Base-by-base conservation (phyloP, 1,140 invertebrate genomes). In the Drosophila tani region DNA sequence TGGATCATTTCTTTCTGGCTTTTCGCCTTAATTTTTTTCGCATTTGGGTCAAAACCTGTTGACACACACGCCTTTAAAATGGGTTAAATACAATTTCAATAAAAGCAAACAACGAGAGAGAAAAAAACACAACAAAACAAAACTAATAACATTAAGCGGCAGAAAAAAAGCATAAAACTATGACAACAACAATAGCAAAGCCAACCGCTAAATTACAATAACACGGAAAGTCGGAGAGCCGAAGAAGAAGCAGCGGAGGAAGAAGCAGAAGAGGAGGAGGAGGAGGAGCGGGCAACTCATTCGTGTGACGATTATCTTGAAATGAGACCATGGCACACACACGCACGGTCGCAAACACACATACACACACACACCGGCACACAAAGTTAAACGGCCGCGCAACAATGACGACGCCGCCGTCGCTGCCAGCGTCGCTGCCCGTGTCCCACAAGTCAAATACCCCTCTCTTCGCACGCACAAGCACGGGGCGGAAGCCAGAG, bases 31-130 rank as follows among this genome's bases (percentile, higher is more conserved):
- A 21, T 43, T 55, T 41, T 59, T 29, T 79, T 63, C 65, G 60
- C 58, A 81, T 84, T 84, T 88, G 85, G 84, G 84, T 88, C 81
- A 90, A 79, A 90, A 88, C 84, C 84, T 88, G 84, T 88, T 88
- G 84, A 90, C 85, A 88, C 71, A 75, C 60, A 77, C 73, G 60
- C 66, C 65, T 24, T 35, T 53, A 71, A 82, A 83, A 83, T 83
- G 77, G 81, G 81, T 85, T 82, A 82, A 82, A 80, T 56, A 86
- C 82, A 85, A 84, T 81, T 78, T 74, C 65, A 81, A 81, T 67
- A 75, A 57, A 80, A 67, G 55, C 66, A 66, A 70, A 70, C 45
- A 69, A 27, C 50, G 41, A 46, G 11, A 53, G 51, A 40, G 6
- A 40, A 21, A 21, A 55, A 55, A 51, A 47, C 15, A 12, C 38